Percentiles rank a stretch among this genome's conserved stretches.
These are phyloP conservation scores for Drosophila arizonae DNA, from an alignment of 1,140 invertebrate genomes.

Conservation along the genomic window DNA sequence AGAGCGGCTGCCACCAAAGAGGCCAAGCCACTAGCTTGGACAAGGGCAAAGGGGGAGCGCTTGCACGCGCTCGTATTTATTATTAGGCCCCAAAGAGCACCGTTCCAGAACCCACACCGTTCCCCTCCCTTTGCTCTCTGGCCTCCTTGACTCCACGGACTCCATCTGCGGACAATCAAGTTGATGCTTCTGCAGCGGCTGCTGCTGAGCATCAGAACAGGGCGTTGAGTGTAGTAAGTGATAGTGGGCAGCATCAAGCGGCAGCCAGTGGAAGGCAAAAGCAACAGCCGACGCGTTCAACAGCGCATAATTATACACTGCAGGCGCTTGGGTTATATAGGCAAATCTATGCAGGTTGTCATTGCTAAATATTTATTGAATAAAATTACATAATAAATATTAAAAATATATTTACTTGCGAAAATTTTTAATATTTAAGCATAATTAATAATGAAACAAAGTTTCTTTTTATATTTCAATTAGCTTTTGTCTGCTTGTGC, in stretches of 20 bases:
- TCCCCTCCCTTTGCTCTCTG: background rate
- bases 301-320: constrained; percentile 62
- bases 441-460: background rate
- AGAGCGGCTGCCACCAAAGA: constrained; percentile 77
- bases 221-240: constrained; percentile 78
- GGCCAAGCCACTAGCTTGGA: background rate
- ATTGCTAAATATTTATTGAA: background rate
- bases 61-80: constrained; percentile 80
- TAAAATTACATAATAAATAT: background rate
- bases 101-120: background rate
- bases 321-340: constrained; percentile 8
- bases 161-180: constrained; percentile 45
- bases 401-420: background rate
- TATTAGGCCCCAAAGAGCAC: constrained; percentile 54
- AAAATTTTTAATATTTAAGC: background rate
- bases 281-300: constrained; percentile 32
- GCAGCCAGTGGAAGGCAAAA: constrained; percentile 18
- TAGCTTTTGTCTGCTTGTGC: background rate
- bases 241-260: constrained; percentile 61
- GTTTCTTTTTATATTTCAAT: background rate
- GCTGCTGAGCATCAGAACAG: constrained; percentile 51
- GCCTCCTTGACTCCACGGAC: background rate
- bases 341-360: background rate
- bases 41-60: constrained; percentile 38
- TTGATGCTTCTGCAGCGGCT: constrained; percentile 33